phyloP scores from a whole-genome alignment of 2,797 vertebrate species.

The Pipistrellus pygmaeus region DNA sequence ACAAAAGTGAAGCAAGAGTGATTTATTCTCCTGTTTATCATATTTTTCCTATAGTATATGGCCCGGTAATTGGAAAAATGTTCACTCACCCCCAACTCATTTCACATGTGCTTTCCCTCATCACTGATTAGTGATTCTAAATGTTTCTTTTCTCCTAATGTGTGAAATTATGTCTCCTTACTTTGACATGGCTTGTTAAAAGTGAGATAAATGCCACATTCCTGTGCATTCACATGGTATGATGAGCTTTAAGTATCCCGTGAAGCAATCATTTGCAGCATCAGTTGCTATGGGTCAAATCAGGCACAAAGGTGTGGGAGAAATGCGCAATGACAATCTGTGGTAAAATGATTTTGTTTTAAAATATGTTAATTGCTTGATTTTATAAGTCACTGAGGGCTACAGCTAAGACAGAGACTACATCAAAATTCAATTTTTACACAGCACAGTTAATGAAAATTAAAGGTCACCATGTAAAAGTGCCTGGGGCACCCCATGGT shows the following conservation, averaged over 20 bases:
- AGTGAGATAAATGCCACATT: constrained; percentile 16
- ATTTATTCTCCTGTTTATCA: not conserved
- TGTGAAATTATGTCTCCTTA: constrained; percentile 72
- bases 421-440: constrained; percentile 53
- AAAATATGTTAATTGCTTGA: constrained; percentile 57
- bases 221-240: not conserved
- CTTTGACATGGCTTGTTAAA: constrained; percentile 60
- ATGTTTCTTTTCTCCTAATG: constrained; percentile 56
- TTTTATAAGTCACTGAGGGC: constrained; percentile 57
- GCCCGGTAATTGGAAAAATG: constrained; percentile 44
- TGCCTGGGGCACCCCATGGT: not conserved
- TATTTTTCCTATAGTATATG: constrained; percentile 8
- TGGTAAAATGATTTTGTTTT: constrained; percentile 3
- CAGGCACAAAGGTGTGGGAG: not conserved
- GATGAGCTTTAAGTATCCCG: not conserved
- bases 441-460: constrained; percentile 54
- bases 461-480: constrained; percentile 51
- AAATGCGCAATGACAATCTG: not conserved
- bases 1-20: not conserved
- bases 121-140: constrained; percentile 57
- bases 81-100: constrained; percentile 46
- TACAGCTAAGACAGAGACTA: constrained; percentile 25
- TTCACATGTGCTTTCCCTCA: constrained; percentile 57
- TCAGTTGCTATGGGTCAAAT: constrained; percentile 44
- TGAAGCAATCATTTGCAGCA: constrained; percentile 16